Conservation (phyloP, 2,888 invertebrate genomes). For the Cistogaster globosa region DNA sequence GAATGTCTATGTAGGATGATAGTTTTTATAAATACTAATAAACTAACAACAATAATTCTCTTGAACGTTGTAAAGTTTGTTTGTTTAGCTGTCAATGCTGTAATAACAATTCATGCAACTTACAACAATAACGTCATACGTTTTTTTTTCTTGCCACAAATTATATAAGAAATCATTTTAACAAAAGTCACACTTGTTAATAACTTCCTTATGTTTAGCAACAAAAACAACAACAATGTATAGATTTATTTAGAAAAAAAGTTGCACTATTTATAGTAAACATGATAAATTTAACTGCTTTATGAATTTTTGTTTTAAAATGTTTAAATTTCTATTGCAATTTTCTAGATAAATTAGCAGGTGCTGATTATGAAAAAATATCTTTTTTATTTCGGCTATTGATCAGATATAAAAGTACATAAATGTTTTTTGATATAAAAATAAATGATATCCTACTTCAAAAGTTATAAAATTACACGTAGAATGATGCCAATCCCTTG, state of each 20-base stretch:
- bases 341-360: too few relatives aligned
- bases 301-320: background rate
- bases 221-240: background rate
- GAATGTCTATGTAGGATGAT: background rate
- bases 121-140: conserved; percentile 49
- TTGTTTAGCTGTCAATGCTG: conserved; percentile 55
- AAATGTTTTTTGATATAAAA: too few relatives aligned
- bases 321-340: too few relatives aligned
- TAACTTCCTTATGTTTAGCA: conserved; percentile 51
- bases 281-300: background rate
- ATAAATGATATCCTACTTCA: too few relatives aligned
- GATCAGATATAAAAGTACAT: too few relatives aligned
- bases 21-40: background rate
- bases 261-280: conserved; percentile 11
- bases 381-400: too few relatives aligned
- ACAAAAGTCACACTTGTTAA: conserved; percentile 65
- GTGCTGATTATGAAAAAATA: too few relatives aligned
- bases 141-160: conserved; percentile 16
- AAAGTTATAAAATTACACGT: too few relatives aligned
- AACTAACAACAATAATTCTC: background rate
- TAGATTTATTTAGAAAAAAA: conserved; percentile 16
- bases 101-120: conserved; percentile 49
- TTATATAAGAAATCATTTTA: conserved; percentile 7
- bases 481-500: too few relatives aligned
- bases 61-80: conserved; percentile 19